phyloP scores from a whole-genome alignment of 2,113 vertebrate genomes.

The Crotalus tigris region DNA sequence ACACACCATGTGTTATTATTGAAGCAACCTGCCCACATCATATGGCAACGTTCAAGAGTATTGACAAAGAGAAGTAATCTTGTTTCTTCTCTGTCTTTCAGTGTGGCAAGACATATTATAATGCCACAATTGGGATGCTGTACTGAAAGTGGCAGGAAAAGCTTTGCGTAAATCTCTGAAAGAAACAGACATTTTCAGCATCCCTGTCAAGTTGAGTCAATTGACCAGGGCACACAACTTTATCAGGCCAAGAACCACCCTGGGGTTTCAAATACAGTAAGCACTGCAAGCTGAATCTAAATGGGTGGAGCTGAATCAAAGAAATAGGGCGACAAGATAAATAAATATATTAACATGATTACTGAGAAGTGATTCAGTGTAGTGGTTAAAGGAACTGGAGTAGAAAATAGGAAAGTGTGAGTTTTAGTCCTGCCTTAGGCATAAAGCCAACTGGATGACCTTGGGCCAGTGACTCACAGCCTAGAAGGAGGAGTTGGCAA shows the following conservation, averaged over 20 bases:
- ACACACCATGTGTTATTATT: neutral
- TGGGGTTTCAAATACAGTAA: neutral
- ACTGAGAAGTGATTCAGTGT: neutral
- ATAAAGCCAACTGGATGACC: neutral
- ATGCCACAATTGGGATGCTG: neutral
- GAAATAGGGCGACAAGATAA: neutral
- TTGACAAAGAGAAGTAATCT: neutral
- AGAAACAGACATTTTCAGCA: neutral
- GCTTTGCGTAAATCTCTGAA: neutral
- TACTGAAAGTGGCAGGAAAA: neutral
- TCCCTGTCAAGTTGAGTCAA: neutral
- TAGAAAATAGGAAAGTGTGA: neutral
- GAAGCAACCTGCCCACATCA: neutral
- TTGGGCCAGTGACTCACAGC: neutral
- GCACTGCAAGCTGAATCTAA: neutral
- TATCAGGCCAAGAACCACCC: neutral
- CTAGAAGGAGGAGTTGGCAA: neutral
- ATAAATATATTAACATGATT: neutral
- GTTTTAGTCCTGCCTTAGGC: neutral
- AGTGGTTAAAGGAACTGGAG: neutral
- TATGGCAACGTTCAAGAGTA: neutral
- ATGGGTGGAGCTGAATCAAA: neutral
- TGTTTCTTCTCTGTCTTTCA: neutral
- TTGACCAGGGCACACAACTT: neutral
- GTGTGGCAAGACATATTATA: neutral